phyloP scores from a whole-genome alignment of 37 sponge, comb jelly and placozoan genomes.

The Agelas oroides region DNA sequence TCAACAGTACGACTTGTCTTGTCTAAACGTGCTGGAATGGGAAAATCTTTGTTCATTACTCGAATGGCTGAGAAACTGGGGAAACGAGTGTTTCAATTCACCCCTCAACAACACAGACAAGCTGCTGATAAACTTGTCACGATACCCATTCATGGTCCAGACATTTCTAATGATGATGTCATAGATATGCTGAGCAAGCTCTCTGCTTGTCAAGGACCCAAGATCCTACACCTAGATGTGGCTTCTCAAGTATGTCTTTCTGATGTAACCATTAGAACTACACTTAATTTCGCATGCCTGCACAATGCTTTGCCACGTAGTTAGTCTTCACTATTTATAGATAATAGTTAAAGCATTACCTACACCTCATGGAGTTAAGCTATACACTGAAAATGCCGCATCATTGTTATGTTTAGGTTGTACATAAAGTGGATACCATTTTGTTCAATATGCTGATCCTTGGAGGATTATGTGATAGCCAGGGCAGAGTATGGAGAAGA shows the following conservation, averaged over 20 bases:
- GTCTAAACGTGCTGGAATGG: constrained; percentile 71
- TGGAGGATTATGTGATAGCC: constrained; percentile 29
- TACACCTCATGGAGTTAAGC: too few species aligned
- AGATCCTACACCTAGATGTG: too few species aligned
- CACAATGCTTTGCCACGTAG: not conserved
- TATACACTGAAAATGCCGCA: too few species aligned
- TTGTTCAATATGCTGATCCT: constrained; percentile 59
- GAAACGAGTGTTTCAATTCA: too few species aligned
- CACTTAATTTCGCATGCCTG: too few species aligned
- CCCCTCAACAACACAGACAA: not conserved
- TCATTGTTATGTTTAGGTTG: constrained; percentile 14
- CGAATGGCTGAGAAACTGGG: constrained; percentile 8
- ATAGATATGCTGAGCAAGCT: constrained; percentile 8
- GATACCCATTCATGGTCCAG: constrained; percentile 61
- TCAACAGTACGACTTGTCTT: constrained; percentile 65
- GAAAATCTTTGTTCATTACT: constrained; percentile 66
- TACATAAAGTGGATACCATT: constrained; percentile 26
- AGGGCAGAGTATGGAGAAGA: constrained; percentile 60
- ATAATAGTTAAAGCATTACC: too few species aligned
- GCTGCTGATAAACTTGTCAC: not conserved
- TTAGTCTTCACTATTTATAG: too few species aligned
- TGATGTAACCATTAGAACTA: too few species aligned
- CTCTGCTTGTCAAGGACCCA: too few species aligned
- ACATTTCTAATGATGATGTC: constrained; percentile 35
- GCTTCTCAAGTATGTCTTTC: too few species aligned